Conservation (phyloP, 2,113 vertebrate species). For the cattle (Bos taurus) region DNA sequence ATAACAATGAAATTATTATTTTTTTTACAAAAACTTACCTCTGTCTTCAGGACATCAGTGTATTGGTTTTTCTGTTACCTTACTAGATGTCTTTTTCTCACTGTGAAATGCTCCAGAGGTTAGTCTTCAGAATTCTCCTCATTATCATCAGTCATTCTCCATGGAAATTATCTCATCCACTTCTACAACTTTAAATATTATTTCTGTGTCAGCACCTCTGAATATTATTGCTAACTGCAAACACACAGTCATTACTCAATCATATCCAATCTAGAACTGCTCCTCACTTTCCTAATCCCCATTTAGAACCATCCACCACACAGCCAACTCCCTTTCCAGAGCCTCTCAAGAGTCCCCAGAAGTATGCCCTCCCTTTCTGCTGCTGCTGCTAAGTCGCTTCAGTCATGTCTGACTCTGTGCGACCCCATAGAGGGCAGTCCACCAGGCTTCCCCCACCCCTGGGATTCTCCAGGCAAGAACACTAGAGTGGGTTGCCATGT, state of each 20-base stretch:
- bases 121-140: neutral
- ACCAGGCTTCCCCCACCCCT: too few species aligned
- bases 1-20: neutral
- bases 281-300: too few species aligned
- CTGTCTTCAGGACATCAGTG: neutral
- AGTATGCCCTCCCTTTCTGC: neutral
- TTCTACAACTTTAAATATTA: neutral
- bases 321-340: neutral
- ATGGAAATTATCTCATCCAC: neutral
- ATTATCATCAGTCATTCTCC: neutral
- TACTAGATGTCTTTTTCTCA: neutral
- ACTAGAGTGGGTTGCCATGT: too few species aligned
- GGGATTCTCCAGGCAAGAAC: too few species aligned
- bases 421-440: too few species aligned
- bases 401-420: too few species aligned
- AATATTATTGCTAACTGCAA: neutral
- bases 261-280: neutral
- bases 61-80: neutral
- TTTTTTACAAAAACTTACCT: neutral
- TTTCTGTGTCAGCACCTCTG: neutral
- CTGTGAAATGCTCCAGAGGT: neutral
- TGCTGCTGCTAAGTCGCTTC: too few species aligned
- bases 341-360: neutral
- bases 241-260: neutral
- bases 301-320: neutral